Evolutionary conservation across 64 coral and sea anemone genomes (phyloP).

Genomic region (Actinia equina): DNA sequence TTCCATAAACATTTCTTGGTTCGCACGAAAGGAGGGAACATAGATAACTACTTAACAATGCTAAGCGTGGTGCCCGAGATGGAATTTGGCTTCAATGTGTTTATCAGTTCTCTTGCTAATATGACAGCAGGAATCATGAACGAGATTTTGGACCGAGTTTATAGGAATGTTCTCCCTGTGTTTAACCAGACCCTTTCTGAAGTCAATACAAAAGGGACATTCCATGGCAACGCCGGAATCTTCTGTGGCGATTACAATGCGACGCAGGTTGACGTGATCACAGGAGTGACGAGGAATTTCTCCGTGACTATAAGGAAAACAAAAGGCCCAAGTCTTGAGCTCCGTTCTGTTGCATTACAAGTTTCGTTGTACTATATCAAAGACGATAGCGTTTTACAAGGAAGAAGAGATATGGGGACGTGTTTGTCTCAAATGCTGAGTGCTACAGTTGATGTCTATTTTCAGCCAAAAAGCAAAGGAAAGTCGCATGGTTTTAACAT

Average conservation of each 20-base stretch:
- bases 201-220: neutral
- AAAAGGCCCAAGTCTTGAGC: neutral
- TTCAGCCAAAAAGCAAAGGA: neutral
- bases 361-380: neutral
- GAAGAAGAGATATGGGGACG: neutral
- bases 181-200: conserved; percentile 43
- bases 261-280: neutral
- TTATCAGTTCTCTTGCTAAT: conserved; percentile 20
- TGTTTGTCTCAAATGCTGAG: neutral
- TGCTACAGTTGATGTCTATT: conserved; percentile 1
- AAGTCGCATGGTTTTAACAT: conserved; percentile 33
- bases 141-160: conserved; percentile 1
- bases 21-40: conserved; percentile 37
- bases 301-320: neutral
- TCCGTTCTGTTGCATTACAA: neutral
- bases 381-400: neutral
- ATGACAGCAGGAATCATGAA: neutral
- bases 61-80: conserved; percentile 37
- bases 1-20: conserved; percentile 39
- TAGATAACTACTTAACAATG: conserved; percentile 11
- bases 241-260: conserved; percentile 42
- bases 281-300: neutral
- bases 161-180: conserved; percentile 31
- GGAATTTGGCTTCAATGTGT: conserved; percentile 32
- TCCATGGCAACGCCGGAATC: conserved; percentile 6